Base-by-base conservation (phyloP, 2,113 vertebrate species). In the Gnathonemus longibarbis region DNA sequence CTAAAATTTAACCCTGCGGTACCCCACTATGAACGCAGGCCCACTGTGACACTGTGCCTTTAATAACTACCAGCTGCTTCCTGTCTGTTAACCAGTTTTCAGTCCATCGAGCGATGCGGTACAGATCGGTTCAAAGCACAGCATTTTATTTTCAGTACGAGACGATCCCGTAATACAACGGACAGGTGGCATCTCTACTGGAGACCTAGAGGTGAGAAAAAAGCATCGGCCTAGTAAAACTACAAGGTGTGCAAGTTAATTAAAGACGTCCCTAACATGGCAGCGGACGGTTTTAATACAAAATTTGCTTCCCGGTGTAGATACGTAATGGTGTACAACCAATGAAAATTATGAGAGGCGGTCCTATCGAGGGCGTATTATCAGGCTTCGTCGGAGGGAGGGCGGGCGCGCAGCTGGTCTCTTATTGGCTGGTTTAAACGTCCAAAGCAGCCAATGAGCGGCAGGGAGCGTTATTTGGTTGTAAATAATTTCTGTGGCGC, bases 341-440 rank as follows among this genome's bases (percentile, higher is more conserved):
- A 62, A 62, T 62, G 56, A 62, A 62, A n/a, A n/a, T 24, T 2
- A 9, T 62, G 21, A n/a, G 2, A n/a, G 56, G 56, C 24, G 21
- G 21, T 62, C 24, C 56, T n/a, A n/a, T 9, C n/a, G 10, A 27
- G n/a, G 9, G 24, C 19, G 19, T 56, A 52, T 52, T 15, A 56
- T 56, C 19, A 6, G 19, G 53, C 17, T 52, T 56, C 53, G 19
- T 56, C 53, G 1, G 58, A 52, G 58, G 58, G 9, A 66, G 7
- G 24, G 31, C 31, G 27, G 15, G 9, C 31, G 27, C 5, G 9
- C 31, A 42, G 24, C 52, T 15, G 17, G 2, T 10, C 31, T 88
- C 56, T 66, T 66, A 88, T 58, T 87, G 89, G 84, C 45, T 87
- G 3, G 58, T 90, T 90, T 56, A 52, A 90, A 90, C 11, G 15